These are phyloP conservation scores for Gavia stellata DNA, from an alignment of 2,113 vertebrate species.

Conservation along the genomic window DNA sequence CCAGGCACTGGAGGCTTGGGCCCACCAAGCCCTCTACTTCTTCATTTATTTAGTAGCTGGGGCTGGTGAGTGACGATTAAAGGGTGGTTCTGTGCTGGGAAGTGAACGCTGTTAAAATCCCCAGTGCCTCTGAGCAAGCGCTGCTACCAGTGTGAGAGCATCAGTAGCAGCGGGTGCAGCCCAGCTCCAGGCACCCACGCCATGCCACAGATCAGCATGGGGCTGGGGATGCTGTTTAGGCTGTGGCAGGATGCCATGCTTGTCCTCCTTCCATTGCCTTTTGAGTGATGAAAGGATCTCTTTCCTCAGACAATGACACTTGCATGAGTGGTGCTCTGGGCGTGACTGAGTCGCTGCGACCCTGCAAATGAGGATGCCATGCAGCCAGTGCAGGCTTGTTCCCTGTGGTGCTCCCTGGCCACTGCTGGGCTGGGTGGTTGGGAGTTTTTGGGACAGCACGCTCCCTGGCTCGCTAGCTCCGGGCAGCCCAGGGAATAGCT, in stretches of 20 bases:
- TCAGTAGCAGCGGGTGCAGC: not conserved
- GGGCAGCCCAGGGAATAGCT: not conserved
- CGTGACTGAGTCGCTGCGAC: no score
- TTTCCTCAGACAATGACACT: not conserved
- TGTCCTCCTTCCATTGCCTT: not conserved
- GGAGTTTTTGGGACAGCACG: not conserved
- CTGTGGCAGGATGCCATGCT: not conserved
- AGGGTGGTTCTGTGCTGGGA: not conserved
- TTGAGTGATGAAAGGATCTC: not conserved
- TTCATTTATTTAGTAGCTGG: not conserved
- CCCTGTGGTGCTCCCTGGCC: not conserved
- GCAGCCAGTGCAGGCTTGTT: not conserved
- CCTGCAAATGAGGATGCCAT: fast-evolving
- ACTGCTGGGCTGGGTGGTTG: not conserved
- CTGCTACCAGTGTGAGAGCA: not conserved
- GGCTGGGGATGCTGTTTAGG: not conserved
- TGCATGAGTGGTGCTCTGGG: not conserved
- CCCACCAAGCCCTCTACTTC: not conserved
- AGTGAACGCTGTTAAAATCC: not conserved
- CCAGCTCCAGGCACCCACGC: not conserved
- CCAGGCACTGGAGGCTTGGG: not conserved
- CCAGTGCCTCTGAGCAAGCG: not conserved
- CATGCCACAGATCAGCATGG: fast-evolving
- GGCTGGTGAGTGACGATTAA: not conserved
- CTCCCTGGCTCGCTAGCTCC: not conserved